Conservation (phyloP, 2,113 vertebrate genomes). For the Phoenicopterus ruber region DNA sequence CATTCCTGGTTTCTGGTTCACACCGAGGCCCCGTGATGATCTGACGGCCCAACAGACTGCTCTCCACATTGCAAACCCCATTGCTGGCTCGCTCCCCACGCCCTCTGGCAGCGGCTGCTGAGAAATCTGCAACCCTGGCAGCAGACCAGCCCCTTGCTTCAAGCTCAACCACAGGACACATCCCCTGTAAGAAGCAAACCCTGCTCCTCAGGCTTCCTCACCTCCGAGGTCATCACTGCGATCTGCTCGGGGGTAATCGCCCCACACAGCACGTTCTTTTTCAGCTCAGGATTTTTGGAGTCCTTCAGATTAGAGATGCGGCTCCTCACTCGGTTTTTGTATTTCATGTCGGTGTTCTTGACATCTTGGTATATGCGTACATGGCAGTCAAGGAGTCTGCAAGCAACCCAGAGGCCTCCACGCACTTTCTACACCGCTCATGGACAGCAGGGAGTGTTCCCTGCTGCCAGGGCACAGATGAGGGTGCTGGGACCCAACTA, state of each 20-base stretch:
- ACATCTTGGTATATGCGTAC: conserved; percentile 91
- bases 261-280: conserved; percentile 88
- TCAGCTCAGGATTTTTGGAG: conserved; percentile 91
- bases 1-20: background rate
- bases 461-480: background rate
- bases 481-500: background rate
- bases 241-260: conserved; percentile 85
- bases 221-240: conserved; percentile 90
- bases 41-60: background rate
- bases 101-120: background rate
- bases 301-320: conserved; percentile 95
- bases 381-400: conserved; percentile 75
- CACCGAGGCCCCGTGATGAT: background rate
- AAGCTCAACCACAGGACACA: background rate
- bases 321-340: conserved; percentile 89
- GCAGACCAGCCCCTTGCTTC: background rate
- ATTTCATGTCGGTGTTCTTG: conserved; percentile 91
- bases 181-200: background rate
- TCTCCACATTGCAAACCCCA: background rate
- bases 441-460: background rate
- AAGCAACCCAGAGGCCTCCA: background rate
- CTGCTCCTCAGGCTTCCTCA: conserved; percentile 48
- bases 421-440: background rate
- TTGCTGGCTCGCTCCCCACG: rapidly evolving
- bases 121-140: background rate